These are phyloP conservation scores for Aphelinus certus DNA, from an alignment of 1,140 invertebrate species.

Conservation along the genomic window DNA sequence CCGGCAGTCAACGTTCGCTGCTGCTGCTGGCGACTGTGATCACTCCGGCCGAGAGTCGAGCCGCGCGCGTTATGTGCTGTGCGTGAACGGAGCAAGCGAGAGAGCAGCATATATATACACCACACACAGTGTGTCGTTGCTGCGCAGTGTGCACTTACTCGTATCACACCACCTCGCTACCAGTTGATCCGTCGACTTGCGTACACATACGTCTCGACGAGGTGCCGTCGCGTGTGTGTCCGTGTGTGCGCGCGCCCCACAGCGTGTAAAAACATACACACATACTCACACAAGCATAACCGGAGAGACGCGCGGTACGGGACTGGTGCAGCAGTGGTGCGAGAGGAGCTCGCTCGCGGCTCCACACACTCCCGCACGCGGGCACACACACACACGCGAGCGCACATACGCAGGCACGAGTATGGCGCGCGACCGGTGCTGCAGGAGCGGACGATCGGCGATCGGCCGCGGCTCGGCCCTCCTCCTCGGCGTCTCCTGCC, in stretches of 20 bases:
- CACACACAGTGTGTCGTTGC: no score
- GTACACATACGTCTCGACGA: background rate
- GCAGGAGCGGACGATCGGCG: conserved; percentile 44
- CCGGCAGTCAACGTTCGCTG: no score
- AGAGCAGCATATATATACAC: no score
- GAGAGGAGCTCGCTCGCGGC: background rate
- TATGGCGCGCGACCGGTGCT: conserved; percentile 57
- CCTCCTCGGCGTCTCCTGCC: background rate
- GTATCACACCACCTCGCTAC: no score
- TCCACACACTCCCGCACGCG: background rate
- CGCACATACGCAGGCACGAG: background rate
- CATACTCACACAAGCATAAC: background rate
- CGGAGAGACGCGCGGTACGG: conserved; percentile 1
- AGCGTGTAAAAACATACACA: no score
- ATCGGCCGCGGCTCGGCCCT: conserved; percentile 38
- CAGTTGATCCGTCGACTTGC: background rate
- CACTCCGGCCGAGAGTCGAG: no score
- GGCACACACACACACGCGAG: background rate
- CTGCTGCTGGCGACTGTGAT: no score
- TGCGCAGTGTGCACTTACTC: no score
- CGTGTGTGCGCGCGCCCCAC: no score
- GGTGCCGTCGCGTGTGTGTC: background rate
- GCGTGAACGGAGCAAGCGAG: conserved; percentile 12
- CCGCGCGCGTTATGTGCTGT: conserved; percentile 44
- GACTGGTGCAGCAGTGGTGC: background rate